A percentile compares a stretch with the other conserved stretches of the same genome.
These are phyloP conservation scores for Noctua comes DNA, from an alignment of 2,888 invertebrate genomes.

Conservation along the genomic window DNA sequence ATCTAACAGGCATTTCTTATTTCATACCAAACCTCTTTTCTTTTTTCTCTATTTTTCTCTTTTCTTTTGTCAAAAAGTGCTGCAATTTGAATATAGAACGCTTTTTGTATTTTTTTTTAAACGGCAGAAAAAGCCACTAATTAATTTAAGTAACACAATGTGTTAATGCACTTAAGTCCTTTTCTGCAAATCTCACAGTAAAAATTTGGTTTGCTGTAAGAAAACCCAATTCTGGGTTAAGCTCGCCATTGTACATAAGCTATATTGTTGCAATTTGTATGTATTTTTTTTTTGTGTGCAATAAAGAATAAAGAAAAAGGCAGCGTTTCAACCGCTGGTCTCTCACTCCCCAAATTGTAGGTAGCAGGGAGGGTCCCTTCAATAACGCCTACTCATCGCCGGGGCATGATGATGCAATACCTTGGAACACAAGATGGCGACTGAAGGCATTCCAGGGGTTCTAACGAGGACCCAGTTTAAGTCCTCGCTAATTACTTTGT, in stretches of 20 bases:
- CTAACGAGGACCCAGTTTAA: conserved; percentile 50
- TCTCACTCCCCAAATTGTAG: conserved; percentile 34
- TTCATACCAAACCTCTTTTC: neutral
- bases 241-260: no score
- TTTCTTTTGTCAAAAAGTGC: neutral
- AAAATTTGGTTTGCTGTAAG: no score
- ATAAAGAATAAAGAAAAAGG: no score
- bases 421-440: conserved; percentile 59
- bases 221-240: no score
- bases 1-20: neutral
- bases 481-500: conserved; percentile 49
- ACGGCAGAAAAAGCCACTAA: conserved; percentile 13
- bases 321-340: conserved; percentile 45
- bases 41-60: no score
- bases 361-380: conserved; percentile 49
- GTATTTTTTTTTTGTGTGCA: no score
- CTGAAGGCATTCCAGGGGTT: conserved; percentile 45
- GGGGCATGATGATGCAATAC: conserved; percentile 66
- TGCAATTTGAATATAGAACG: neutral
- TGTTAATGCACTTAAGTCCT: no score
- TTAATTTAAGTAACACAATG: no score
- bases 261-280: no score
- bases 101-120: neutral
- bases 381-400: conserved; percentile 65
- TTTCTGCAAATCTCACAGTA: no score